These are phyloP conservation scores for Onychomys torridus DNA, from an alignment of 2,797 vertebrate species.

Conservation along the genomic window DNA sequence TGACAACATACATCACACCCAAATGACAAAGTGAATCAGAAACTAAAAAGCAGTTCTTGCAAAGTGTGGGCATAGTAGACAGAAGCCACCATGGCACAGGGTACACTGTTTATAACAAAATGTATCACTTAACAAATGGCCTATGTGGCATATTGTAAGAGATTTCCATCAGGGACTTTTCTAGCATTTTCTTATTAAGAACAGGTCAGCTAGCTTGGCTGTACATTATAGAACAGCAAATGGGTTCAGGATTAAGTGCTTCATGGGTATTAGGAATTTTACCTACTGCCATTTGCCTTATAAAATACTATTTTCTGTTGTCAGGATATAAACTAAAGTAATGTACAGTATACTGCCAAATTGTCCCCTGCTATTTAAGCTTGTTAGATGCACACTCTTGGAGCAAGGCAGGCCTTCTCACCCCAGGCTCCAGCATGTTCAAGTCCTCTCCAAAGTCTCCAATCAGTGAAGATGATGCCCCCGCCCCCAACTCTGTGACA, in stretches of 20 bases:
- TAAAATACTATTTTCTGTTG: conserved; percentile 1
- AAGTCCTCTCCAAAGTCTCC: neutral
- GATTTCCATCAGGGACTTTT: neutral
- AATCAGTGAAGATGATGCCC: neutral
- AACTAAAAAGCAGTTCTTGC: conserved; percentile 18
- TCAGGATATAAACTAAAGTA: neutral
- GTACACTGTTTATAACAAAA: conserved; percentile 30
- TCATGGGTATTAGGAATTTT: neutral
- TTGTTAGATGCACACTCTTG: neutral
- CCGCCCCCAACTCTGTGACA: neutral
- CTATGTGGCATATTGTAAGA: neutral
- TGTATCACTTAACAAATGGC: conserved; percentile 26
- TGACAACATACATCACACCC: neutral
- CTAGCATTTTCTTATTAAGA: neutral
- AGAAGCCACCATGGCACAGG: neutral
- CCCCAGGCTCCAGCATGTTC: neutral
- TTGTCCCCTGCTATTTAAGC: neutral
- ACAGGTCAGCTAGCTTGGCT: neutral
- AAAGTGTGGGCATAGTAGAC: neutral
- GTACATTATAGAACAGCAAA: neutral
- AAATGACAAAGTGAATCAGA: conserved; percentile 37
- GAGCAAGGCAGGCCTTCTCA: neutral
- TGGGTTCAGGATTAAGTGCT: neutral
- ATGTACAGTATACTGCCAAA: neutral
- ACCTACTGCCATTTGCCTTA: neutral